A percentile compares a stretch with the other conserved stretches of the same genome.
Conservation (phyloP, 2,888 invertebrate genomes). For the Drosophila neutralis region DNA sequence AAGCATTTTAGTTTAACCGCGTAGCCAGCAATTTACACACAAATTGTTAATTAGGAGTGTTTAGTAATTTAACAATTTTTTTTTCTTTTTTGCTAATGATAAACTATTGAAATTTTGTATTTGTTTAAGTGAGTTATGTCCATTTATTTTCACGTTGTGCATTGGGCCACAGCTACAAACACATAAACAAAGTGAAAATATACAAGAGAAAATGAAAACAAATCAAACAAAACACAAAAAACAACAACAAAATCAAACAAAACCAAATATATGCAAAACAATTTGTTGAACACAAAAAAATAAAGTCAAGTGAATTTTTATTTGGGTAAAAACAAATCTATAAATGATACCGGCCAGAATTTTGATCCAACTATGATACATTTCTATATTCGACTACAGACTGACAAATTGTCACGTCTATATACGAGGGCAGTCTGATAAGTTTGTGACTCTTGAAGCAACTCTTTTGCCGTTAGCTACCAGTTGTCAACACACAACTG, state of each 20-base stretch:
- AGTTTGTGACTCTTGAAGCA: not conserved
- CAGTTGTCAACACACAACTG: too few species aligned
- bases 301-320: conserved; percentile 2
- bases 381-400: not conserved
- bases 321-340: not conserved
- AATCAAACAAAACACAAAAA: conserved; percentile 13
- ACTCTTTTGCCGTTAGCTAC: not conserved
- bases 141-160: conserved; percentile 12
- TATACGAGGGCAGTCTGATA: not conserved
- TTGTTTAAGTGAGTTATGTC: conserved; percentile 37
- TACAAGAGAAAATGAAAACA: conserved; percentile 4
- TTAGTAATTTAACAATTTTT: conserved; percentile 49
- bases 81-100: conserved; percentile 52
- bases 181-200: conserved; percentile 21
- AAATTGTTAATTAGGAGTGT: conserved; percentile 55
- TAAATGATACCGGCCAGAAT: not conserved
- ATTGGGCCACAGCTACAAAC: conserved; percentile 6
- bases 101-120: conserved; percentile 62
- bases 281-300: conserved; percentile 12
- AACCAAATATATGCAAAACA: conserved; percentile 23
- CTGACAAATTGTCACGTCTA: not conserved
- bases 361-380: not conserved
- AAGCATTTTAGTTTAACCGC: conserved; percentile 48
- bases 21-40: conserved; percentile 61
- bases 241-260: conserved; percentile 3